Conservation (phyloP, 2,113 vertebrate genomes). For the Tylochromis polylepis region DNA sequence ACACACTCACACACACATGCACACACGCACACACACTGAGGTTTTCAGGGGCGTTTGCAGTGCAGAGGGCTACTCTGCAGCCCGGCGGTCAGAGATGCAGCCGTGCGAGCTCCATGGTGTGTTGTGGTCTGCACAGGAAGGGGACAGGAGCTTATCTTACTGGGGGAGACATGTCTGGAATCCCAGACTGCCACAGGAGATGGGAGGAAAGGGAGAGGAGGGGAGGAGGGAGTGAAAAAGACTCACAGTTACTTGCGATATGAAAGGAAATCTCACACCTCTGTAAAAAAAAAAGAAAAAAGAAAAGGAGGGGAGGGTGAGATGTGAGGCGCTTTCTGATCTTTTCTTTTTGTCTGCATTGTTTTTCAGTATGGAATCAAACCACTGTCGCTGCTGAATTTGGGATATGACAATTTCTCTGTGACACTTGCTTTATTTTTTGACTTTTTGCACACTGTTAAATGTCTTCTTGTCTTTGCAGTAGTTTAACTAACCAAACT, state of each 20-base stretch:
- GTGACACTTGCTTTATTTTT: neutral
- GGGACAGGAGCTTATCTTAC: conserved; percentile 79
- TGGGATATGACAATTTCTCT: neutral
- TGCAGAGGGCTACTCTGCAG: conserved; percentile 65
- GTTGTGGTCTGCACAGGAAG: conserved; percentile 52
- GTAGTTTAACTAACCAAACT: neutral
- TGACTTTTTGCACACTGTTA: neutral
- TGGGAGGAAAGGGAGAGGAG: conserved; percentile 20
- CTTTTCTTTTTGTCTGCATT: neutral
- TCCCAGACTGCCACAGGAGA: conserved; percentile 74
- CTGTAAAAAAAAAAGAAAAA: neutral
- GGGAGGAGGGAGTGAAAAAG: conserved; percentile 31
- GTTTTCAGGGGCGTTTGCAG: conserved; percentile 5
- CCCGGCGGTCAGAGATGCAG: conserved; percentile 55
- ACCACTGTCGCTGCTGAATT: neutral
- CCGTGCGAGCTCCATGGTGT: conserved; percentile 64
- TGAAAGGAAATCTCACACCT: conserved; percentile 76
- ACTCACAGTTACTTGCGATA: conserved; percentile 75
- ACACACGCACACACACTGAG: conserved; percentile 7
- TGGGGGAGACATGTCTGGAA: conserved; percentile 85
- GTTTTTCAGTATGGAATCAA: neutral
- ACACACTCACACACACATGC: conserved; percentile 28
- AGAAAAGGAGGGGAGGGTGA: neutral
- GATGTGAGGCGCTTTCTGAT: neutral
- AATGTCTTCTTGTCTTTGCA: neutral